Evolutionary conservation across 1,140 invertebrate species (phyloP).

Genomic region (Hyposmocoma kahamanoa): DNA sequence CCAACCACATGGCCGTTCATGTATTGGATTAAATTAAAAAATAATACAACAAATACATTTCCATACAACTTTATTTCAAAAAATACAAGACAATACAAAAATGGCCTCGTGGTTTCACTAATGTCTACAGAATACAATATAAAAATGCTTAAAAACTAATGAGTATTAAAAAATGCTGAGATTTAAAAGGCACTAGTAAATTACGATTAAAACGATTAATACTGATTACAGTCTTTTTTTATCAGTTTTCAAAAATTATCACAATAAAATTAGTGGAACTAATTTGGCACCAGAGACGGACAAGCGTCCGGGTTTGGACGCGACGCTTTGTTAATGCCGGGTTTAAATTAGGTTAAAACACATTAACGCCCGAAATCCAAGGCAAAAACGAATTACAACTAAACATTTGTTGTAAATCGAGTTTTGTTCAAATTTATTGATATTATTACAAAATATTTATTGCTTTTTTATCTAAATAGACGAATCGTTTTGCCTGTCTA

Average conservation of each 20-base stretch:
- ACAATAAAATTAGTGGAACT: neutral
- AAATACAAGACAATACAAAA: conserved; percentile 52
- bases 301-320: too few relatives aligned
- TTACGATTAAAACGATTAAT: conserved; percentile 1
- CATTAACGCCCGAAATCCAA: too few relatives aligned
- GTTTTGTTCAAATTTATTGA: too few relatives aligned
- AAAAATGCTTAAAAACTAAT: conserved; percentile 29
- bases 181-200: conserved; percentile 14
- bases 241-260: neutral
- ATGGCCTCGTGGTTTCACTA: conserved; percentile 57
- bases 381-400: too few relatives aligned
- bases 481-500: too few relatives aligned
- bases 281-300: neutral
- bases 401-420: too few relatives aligned
- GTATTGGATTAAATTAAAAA: conserved; percentile 46
- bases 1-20: conserved; percentile 62
- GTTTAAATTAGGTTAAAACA: too few relatives aligned
- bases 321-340: too few relatives aligned
- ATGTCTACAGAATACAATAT: conserved; percentile 19
- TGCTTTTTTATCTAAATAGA: too few relatives aligned
- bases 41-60: conserved; percentile 52
- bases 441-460: too few relatives aligned
- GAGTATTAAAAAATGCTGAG: conserved; percentile 28
- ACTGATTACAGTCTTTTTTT: neutral
- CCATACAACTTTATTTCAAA: conserved; percentile 54